Percentiles rank a stretch among this genome's conserved stretches.
Conservation (phyloP, 1,140 invertebrate genomes). For the Choristoneura fumiferana region DNA sequence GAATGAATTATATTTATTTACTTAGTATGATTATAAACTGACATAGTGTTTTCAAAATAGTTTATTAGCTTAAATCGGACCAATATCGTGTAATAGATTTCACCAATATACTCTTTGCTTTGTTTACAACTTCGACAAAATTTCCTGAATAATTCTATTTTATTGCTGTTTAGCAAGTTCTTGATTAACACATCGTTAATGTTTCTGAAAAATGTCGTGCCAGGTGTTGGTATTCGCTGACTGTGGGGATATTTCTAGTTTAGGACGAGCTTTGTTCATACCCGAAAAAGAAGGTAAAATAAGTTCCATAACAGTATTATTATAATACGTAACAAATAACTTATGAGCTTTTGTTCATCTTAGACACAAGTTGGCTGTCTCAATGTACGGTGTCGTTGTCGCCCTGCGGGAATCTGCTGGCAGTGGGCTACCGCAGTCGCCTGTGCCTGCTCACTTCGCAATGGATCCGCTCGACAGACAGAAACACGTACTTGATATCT, state of each 20-base stretch:
- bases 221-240: constrained; percentile 84
- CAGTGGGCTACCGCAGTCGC: constrained; percentile 82
- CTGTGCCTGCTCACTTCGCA: constrained; percentile 83
- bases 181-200: not conserved
- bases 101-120: too few species aligned
- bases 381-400: constrained; percentile 85
- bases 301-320: constrained; percentile 2
- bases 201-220: constrained; percentile 54
- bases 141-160: too few species aligned
- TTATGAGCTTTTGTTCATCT: constrained; percentile 31
- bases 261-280: constrained; percentile 80
- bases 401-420: constrained; percentile 85
- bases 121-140: too few species aligned
- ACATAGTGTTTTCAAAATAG: too few species aligned
- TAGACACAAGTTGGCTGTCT: constrained; percentile 86
- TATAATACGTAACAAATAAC: constrained; percentile 30
- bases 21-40: too few species aligned
- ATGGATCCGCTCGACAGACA: constrained; percentile 79
- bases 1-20: too few species aligned
- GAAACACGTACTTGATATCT: constrained; percentile 75
- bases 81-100: too few species aligned
- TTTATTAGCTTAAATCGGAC: too few species aligned
- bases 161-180: too few species aligned
- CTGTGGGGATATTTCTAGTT: constrained; percentile 80
- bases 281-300: constrained; percentile 69